A percentile compares a stretch with the other conserved stretches of the same genome.
Evolutionary conservation across 2,113 vertebrate species (phyloP).

Genomic region (Climacteris rufus): DNA sequence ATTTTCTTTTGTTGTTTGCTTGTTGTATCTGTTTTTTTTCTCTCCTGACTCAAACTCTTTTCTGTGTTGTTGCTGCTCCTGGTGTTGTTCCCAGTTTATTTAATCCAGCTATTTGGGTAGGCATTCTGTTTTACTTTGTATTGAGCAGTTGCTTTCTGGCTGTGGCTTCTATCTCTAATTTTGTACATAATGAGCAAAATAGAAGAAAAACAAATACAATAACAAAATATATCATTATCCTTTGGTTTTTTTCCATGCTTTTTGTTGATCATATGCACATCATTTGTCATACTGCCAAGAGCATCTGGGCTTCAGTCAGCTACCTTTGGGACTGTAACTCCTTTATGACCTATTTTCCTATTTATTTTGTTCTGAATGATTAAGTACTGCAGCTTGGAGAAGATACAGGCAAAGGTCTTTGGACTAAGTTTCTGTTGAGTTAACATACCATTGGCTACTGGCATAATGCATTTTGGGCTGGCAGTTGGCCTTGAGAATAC

Average conservation of each 20-base stretch:
- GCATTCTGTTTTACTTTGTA: neutral
- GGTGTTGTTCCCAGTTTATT: neutral
- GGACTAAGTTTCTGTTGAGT: slow-evolving; percentile 24
- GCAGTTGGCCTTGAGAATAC: slow-evolving; percentile 7
- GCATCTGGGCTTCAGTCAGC: slow-evolving; percentile 15
- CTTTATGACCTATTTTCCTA: slow-evolving; percentile 36
- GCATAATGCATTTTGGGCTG: neutral
- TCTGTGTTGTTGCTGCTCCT: neutral
- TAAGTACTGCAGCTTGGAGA: slow-evolving; percentile 14
- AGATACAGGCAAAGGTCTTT: slow-evolving; percentile 12
- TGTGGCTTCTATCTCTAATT: slow-evolving; percentile 18
- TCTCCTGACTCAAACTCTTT: neutral
- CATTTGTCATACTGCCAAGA: slow-evolving; percentile 42
- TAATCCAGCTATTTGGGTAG: neutral
- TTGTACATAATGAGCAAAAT: slow-evolving; percentile 31
- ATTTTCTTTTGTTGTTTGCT: neutral
- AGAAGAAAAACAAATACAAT: neutral
- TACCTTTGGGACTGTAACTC: slow-evolving; percentile 25
- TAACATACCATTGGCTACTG: neutral
- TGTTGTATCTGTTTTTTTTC: neutral
- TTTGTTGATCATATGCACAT: neutral
- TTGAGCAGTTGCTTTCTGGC: slow-evolving; percentile 16
- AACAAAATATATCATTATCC: slow-evolving; percentile 25
- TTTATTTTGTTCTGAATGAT: slow-evolving; percentile 6
- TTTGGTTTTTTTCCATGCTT: slow-evolving; percentile 8